These are phyloP conservation scores for Drosophila nigrodunni DNA, from an alignment of 1,140 invertebrate species.

Conservation along the genomic window DNA sequence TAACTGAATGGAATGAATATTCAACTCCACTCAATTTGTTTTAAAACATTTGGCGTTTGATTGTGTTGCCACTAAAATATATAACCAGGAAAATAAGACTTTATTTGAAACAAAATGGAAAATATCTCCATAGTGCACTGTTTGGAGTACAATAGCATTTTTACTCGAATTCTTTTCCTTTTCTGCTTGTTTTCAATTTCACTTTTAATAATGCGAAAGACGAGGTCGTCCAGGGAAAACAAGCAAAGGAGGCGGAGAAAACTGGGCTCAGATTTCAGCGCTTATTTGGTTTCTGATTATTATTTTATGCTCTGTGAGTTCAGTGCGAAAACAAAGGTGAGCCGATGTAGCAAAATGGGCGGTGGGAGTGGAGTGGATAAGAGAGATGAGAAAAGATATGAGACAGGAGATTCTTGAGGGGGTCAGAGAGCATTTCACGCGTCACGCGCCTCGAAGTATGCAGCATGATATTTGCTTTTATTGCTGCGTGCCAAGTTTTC, in stretches of 20 bases:
- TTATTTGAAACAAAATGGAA: too few relatives aligned
- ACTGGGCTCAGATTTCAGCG: constrained; percentile 72
- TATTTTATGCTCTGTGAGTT: constrained; percentile 68
- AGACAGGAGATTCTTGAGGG: not conserved
- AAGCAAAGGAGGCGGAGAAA: not conserved
- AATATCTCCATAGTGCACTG: not conserved
- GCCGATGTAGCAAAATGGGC: not conserved
- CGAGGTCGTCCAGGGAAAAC: constrained; percentile 13
- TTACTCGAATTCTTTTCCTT: constrained; percentile 11
- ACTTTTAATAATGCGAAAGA: constrained; percentile 69
- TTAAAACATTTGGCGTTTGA: too few relatives aligned
- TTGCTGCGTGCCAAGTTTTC: constrained; percentile 54
- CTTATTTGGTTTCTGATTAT: constrained; percentile 82
- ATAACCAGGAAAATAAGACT: too few relatives aligned
- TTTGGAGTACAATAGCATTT: constrained; percentile 1
- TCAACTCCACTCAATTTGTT: too few relatives aligned
- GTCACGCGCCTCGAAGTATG: constrained; percentile 73
- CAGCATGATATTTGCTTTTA: constrained; percentile 80
- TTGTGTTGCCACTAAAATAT: too few relatives aligned
- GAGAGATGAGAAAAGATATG: not conserved
- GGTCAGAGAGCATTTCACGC: constrained; percentile 56
- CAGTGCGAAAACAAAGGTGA: constrained; percentile 20
- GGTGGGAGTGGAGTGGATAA: not conserved
- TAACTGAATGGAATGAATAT: too few relatives aligned
- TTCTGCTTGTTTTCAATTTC: constrained; percentile 66